Evolutionary conservation across 2,888 invertebrate species (phyloP).

Genomic region (Crossocerus cetratus): DNA sequence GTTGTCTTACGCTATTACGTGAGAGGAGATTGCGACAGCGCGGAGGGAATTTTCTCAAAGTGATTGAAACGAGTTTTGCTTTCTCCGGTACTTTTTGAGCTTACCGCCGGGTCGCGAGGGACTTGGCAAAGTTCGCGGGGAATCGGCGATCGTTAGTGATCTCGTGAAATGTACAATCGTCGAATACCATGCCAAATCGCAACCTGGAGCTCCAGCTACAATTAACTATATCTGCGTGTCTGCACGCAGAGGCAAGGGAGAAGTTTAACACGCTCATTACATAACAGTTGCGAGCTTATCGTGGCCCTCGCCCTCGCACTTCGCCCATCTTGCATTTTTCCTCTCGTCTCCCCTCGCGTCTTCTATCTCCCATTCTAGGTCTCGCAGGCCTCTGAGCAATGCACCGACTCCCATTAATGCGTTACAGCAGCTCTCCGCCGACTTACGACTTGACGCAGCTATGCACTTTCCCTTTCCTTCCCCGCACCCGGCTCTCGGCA

Average conservation of each 20-base stretch:
- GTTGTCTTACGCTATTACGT: slow-evolving; percentile 42
- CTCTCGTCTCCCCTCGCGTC: slow-evolving; percentile 10
- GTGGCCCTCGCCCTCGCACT: slow-evolving; percentile 7
- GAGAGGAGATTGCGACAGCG: slow-evolving; percentile 50
- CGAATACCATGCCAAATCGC: too few species aligned
- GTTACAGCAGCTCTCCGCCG: slow-evolving; percentile 56
- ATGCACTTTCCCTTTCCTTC: slow-evolving; percentile 63
- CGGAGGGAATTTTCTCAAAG: slow-evolving; percentile 54
- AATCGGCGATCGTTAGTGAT: neutral
- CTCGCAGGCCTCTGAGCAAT: too few species aligned
- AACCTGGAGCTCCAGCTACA: too few species aligned
- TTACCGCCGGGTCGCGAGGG: slow-evolving; percentile 3
- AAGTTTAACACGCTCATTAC: slow-evolving; percentile 60
- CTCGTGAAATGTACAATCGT: too few species aligned
- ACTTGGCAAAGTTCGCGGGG: neutral
- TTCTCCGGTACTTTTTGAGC: slow-evolving; percentile 40
- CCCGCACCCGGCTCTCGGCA: too few species aligned
- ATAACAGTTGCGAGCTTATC: slow-evolving; percentile 50
- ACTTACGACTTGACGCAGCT: slow-evolving; percentile 61
- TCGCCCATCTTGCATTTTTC: slow-evolving; percentile 20
- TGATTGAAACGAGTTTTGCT: slow-evolving; percentile 44
- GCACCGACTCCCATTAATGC: slow-evolving; percentile 54
- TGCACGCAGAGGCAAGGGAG: slow-evolving; percentile 42
- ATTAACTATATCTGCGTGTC: neutral
- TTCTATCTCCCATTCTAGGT: slow-evolving; percentile 16